Conservation (phyloP, 2,888 invertebrate species). For the Scaptomyza polygonia region DNA sequence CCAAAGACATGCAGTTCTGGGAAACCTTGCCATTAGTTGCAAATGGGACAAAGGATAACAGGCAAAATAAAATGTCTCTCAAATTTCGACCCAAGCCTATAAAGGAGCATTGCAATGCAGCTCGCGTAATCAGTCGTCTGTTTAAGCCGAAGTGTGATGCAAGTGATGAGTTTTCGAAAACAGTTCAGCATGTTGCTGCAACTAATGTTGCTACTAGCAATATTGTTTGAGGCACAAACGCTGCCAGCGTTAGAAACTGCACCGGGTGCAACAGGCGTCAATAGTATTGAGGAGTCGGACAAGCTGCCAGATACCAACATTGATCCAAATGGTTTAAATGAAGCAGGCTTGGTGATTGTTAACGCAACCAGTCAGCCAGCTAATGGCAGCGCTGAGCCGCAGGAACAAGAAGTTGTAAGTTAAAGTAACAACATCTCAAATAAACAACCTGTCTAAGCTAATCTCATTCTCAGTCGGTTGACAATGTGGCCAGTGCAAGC, state of each 20-base stretch:
- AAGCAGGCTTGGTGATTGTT: constrained; percentile 4
- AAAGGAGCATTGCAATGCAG: constrained; percentile 19
- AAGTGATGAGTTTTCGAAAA: constrained; percentile 44
- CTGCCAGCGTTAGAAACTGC: constrained; percentile 58
- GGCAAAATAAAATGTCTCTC: constrained; percentile 16
- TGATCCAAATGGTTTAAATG: constrained; percentile 19
- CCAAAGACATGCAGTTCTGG: constrained; percentile 42
- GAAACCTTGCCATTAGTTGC: constrained; percentile 44
- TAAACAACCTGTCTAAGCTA: not conserved
- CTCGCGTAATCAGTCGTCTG: constrained; percentile 24
- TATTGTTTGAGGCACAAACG: constrained; percentile 17
- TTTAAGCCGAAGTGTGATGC: constrained; percentile 22
- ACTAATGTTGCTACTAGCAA: constrained; percentile 43
- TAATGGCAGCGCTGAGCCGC: constrained; percentile 5
- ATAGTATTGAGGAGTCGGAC: constrained; percentile 60
- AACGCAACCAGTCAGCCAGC: constrained; percentile 29
- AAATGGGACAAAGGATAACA: constrained; percentile 24
- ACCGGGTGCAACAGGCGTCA: constrained; percentile 33
- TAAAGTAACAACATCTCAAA: accelerated
- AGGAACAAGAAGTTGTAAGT: constrained; percentile 53
- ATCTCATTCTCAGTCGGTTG: constrained; percentile 50
- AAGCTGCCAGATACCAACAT: constrained; percentile 51
- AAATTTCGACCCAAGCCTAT: constrained; percentile 22
- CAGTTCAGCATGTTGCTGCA: constrained; percentile 21
- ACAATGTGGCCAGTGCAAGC: constrained; percentile 69